Evolutionary conservation across 2,797 vertebrate species (phyloP), one percentile per base, ranked within the genome.

Genomic region (Neostethus bicornis): DNA sequence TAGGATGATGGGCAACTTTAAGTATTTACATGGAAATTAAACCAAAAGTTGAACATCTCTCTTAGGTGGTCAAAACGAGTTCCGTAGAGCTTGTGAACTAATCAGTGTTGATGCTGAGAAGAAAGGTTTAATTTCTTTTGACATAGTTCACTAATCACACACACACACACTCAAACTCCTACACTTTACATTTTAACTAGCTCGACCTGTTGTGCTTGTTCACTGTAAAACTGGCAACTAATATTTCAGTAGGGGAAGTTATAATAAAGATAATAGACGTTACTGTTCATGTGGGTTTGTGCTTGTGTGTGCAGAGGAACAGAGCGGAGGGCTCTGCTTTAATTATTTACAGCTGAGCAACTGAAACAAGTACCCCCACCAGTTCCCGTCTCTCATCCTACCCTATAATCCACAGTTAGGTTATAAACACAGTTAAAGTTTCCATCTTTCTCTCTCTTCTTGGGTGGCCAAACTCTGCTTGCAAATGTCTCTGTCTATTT

Each of bases 331-430:
- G 46, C 75, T 78, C 52, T 32, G 44, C 76, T 84, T 85, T 85
- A 86, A 87, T 88, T 87, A 84, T 84, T 89, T 77, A 83, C 85
- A 86, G 85, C 83, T 87, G 85, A 85, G 72, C 79, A 76, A 70
- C 73, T 48, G 65, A 80, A 80, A 64, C 64, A 48, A 60, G 32
- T 49, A 55, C 59, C 66, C 63, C 51, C 38, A 50, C 62, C 71
- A 31, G 32, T 37, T 42, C 57, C 43, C 64, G 43, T 28, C 41
- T 32, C 45, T 32, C 31, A 42, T 44, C 66, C 75, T 80, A 83
- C 83, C 84, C 88, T 91, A 69, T 92, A 91, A 92, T 92, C 90
- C 84, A 83, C 78, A 85, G 66, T 80, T 86, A 81, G 78, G 81
- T 87, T 87, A 84, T 81, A 90, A 88, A 88, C 90, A 88, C 82